phyloP scores from a whole-genome alignment of 2,113 vertebrate genomes.

The Galeopterus variegatus region DNA sequence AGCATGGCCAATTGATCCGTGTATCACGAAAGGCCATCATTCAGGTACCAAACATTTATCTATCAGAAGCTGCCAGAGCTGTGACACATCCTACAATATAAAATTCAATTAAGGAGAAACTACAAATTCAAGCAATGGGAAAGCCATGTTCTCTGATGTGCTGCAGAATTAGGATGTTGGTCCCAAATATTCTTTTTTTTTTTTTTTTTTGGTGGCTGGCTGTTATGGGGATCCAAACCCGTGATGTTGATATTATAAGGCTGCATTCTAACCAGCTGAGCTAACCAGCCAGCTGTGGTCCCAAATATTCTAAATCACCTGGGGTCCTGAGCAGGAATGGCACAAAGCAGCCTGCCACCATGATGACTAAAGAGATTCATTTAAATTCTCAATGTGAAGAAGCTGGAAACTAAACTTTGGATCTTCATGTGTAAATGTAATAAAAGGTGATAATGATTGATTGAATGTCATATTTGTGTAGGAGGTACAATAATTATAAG shows the following conservation, averaged over 20 bases:
- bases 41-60: background rate
- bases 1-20: background rate
- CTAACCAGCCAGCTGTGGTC: background rate
- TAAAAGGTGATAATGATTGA: background rate
- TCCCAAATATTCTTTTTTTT: background rate
- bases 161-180: background rate
- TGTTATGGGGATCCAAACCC: no score
- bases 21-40: background rate
- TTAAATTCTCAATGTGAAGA: background rate
- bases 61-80: background rate
- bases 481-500: background rate
- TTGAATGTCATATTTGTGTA: background rate
- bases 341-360: background rate
- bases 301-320: background rate
- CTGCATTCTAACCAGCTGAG: no score
- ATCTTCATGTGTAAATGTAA: background rate
- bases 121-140: background rate
- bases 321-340: background rate
- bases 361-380: background rate
- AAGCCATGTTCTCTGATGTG: background rate
- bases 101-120: background rate
- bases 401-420: background rate
- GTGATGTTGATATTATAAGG: no score
- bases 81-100: background rate
- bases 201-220: no score